These are phyloP conservation scores for Athene cunicularia DNA, from an alignment of 2,113 vertebrate species.

Conservation along the genomic window DNA sequence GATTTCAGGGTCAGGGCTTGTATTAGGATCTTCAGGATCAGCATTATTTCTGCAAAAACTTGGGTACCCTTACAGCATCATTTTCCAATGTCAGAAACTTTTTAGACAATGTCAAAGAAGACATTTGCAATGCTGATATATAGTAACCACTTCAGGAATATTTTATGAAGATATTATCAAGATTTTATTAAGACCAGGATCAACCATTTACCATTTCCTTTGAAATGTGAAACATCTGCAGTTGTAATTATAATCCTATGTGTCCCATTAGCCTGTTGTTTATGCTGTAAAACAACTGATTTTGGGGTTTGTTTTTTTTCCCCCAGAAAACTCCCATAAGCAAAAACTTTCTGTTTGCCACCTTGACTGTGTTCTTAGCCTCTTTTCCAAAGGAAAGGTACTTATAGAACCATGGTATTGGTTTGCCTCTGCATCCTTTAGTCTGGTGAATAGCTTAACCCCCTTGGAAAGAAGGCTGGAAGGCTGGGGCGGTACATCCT, in stretches of 20 bases:
- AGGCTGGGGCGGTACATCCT: neutral
- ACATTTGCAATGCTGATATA: neutral
- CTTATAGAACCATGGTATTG: neutral
- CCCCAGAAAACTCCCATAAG: neutral
- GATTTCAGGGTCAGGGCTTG: neutral
- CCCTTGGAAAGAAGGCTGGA: neutral
- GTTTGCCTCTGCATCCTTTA: neutral
- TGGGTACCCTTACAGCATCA: neutral
- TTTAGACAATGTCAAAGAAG: neutral
- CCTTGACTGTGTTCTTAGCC: neutral
- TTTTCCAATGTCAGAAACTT: neutral
- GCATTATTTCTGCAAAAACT: neutral
- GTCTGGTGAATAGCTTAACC: neutral
- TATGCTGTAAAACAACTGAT: neutral
- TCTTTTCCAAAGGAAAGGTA: neutral
- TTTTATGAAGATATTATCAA: neutral
- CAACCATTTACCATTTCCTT: neutral
- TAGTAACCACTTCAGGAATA: neutral
- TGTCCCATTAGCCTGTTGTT: neutral
- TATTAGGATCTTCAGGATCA: neutral
- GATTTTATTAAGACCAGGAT: neutral
- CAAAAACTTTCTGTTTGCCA: neutral
- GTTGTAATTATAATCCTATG: neutral
- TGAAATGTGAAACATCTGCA: neutral
- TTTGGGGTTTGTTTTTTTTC: neutral